Evolutionary conservation across 2,113 vertebrate species (phyloP), one percentile per base, ranked within the genome.

Genomic region (Cololabis saira): DNA sequence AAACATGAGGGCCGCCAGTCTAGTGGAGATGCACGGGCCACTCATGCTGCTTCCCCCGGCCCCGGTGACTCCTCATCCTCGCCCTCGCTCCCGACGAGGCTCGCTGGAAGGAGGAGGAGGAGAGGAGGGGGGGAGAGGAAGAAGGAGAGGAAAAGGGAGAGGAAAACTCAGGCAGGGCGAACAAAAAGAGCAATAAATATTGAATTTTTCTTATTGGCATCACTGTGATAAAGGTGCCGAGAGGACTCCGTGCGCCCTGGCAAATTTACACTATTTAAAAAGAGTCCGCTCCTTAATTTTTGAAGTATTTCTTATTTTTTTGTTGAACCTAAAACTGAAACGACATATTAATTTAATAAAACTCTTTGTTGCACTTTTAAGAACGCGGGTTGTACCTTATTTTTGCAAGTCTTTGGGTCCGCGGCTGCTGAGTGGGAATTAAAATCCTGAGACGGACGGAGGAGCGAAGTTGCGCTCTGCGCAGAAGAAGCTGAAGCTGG

Each of bases 1-100:
- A 97, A 95, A 95, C 97, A 98, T 97, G 94, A 97, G 95, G 95
- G 94, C 94, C 94, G 93, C 77, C 92, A 92, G 94, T 95, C 96
- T 96, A 98, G 92, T 91, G 91, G 92, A 94, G 94, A 93, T 94
- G 94, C 94, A 94, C 89, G 93, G 94, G 95, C 96, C 97, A 95
- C 93, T 95, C 97, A 98, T 98, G 94, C 96, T 98, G 94, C 95
- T 97, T 95, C 96, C 94, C 91, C 93, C 94, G 92, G 90, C 94
- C 91, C 94, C 94, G 93, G 88, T 92, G 93, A 93, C 75, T 94
- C 96, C 93, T 97, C 97, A 98, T 98, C 95, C 96, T 98, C 93
- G 74, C 90, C 90, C 83, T 76, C 86, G 86, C 90, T 88, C 76
- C 70, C 58, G 75, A 75, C 52, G 64, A 80, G 82, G 86, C 81